Evolutionary conservation across 2,888 invertebrate species (phyloP), one percentile per base, ranked within the genome.

Genomic region (Plemyria rubiginata): DNA sequence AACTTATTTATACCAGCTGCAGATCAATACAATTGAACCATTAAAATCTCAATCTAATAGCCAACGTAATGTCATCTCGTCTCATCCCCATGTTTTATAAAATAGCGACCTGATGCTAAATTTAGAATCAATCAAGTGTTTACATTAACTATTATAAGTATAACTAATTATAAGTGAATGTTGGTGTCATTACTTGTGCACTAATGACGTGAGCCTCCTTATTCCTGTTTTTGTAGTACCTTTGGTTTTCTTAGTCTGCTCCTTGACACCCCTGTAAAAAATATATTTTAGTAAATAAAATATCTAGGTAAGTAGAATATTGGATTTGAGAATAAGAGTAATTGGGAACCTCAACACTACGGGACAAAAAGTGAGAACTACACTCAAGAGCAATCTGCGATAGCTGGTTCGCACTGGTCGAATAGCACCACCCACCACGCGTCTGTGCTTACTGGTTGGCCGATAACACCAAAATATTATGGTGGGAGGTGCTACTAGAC

Each of bases 201-300:
- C 90, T 74, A 92, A 78, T 56, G 92, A 87, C 66, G 92, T 83
- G 71, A 92, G 87, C 80, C 90, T 83, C 78, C 81, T 82, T 69
- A 90, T 86, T 49, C 84, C 90, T 28, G 90, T 77, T 78, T 92
- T 92, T 54, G 81, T 70, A 67, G 83, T 78, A 74, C 88, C 90
- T 85, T 92, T 92, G 79, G 88, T 88, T 80, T 90, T 91, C 81
- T 91, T 92, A 52, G 87, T 86, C 77, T 92, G 92, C 73, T 92
- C 92, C 71, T 92, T 92, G 55, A 92, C 91, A 54, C 92, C 92
- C 73, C 92, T 92, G 86, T 22, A 85, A 29, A 62, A 38, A 50
- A 46, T 13, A n/a, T 4, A 9, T 5, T 9, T 40, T 0, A 51
- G 11, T 38, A 13, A 1, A 22, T 22, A 22, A 22, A 22, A 22